These are phyloP conservation scores for Epistrophe eligans DNA, from an alignment of 2,888 invertebrate species.

Conservation along the genomic window DNA sequence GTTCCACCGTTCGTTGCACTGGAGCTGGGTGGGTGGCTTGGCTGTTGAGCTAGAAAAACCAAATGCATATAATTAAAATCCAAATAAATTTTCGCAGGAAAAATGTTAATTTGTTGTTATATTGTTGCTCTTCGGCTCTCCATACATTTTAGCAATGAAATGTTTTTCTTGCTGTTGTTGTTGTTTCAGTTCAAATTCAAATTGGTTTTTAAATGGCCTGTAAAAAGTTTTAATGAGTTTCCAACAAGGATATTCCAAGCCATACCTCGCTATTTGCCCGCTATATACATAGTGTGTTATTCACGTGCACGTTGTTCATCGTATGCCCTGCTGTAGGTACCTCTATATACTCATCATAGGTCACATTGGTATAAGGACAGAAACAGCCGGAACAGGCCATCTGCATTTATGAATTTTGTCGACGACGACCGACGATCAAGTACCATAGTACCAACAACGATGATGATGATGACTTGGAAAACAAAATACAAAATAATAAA, in stretches of 20 bases:
- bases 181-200: conserved; percentile 77
- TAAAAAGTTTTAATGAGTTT: conserved; percentile 84
- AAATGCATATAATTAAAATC: conserved; percentile 68
- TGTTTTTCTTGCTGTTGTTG: conserved; percentile 23
- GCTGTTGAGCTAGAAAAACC: conserved; percentile 22
- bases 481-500: conserved; percentile 47
- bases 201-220: conserved; percentile 84
- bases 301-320: conserved; percentile 42
- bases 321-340: conserved; percentile 45
- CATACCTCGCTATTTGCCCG: background rate
- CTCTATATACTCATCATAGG: conserved; percentile 20
- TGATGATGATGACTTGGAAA: conserved; percentile 52
- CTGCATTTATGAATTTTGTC: conserved; percentile 75
- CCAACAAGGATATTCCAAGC: conserved; percentile 75
- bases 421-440: conserved; percentile 13
- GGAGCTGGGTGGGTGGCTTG: background rate
- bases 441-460: background rate
- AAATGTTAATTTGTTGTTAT: conserved; percentile 50
- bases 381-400: conserved; percentile 51
- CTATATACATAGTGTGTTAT: conserved; percentile 37
- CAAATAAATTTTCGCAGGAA: conserved; percentile 66
- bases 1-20: background rate
- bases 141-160: background rate
- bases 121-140: conserved; percentile 33
- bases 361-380: conserved; percentile 61